A percentile compares a stretch with the other conserved stretches of the same genome.
Evolutionary conservation across 2,797 vertebrate genomes (phyloP).

Genomic region (Aplochiton taeniatus): DNA sequence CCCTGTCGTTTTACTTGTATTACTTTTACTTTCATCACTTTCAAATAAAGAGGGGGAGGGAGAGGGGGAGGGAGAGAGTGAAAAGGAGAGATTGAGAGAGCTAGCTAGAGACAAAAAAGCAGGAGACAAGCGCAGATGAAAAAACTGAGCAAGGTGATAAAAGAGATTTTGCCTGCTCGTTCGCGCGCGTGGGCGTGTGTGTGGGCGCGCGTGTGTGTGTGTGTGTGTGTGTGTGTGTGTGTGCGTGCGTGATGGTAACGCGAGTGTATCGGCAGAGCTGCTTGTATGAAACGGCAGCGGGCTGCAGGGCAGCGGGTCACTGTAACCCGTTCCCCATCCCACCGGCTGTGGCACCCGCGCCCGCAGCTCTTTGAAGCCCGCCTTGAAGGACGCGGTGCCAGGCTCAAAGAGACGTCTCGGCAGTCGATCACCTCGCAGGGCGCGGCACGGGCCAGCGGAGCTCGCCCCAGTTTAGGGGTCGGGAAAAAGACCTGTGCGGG

Average conservation of each 20-base stretch:
- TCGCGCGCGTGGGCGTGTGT: no score
- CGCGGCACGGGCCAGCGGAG: no score
- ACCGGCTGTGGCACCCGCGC: no score
- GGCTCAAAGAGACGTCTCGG: no score
- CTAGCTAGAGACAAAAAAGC: not conserved
- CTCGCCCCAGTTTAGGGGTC: no score
- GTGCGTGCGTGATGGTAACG: constrained; percentile 25
- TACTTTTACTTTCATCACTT: constrained; percentile 62
- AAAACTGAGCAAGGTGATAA: not conserved
- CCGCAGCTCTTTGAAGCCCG: no score
- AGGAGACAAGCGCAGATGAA: not conserved
- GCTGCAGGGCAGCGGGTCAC: constrained; percentile 37
- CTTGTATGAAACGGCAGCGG: constrained; percentile 48
- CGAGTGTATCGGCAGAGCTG: constrained; percentile 42
- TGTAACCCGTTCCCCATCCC: constrained; percentile 10
- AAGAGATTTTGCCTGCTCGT: not conserved
- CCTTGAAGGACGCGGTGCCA: no score
- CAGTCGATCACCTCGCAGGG: no score
- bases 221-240: no score
- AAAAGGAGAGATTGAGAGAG: not conserved
- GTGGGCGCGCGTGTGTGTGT: no score
- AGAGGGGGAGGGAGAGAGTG: not conserved
- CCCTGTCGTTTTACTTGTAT: constrained; percentile 54
- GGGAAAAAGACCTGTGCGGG: no score
- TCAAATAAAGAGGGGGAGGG: constrained; percentile 19